Evolutionary conservation across 2,888 invertebrate genomes (phyloP), one percentile per base, ranked within the genome.

Genomic region (Orthonychiurus folsomi): DNA sequence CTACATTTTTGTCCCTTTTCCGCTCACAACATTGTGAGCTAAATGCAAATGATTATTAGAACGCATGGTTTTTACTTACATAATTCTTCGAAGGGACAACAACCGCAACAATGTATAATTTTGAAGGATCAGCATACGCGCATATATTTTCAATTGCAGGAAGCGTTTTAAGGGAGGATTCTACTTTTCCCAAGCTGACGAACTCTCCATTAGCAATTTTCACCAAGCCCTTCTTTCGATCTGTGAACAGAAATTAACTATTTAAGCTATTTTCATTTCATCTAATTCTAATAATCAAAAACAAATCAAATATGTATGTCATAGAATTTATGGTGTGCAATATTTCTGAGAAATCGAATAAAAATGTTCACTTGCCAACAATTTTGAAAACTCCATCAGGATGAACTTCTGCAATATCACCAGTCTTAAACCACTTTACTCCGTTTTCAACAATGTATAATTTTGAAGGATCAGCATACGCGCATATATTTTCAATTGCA

Each of bases 191-290:
- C 58, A 99, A 82, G 0, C 96, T 96, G 24, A 99, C 92, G 78
- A 97, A 99, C 79, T 99, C 99, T 67, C 99, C 99, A 26, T 92
- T 89, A 78, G 96, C 94, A 60, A 99, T 82, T 79, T 99, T 99
- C 48, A 99, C 94, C 71, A 99, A 82, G 81, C 99, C 99, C 80
- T 99, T 99, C 81, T 97, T 97, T 72, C 99, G 90, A 79, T 99
- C 96, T 96, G 52, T 37, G n/a, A n/a, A 15, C 48, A 48, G n/a
- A 48, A 48, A 48, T 12, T n/a, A 48, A 48, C 12, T 48, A 12
- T 15, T 48, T 48, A 48, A 48, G 48, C 15, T 48, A n/a, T 18
- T 20, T 18, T 18, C 20, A 18, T 53, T 53, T 15, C 48, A 48
- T n/a, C 48, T 15, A 15, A n/a, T 53, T 20, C 54, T 18, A 48